A percentile compares a stretch with the other conserved stretches of the same genome.
Evolutionary conservation across 53 echinoderm and acorn worm genomes (phyloP).

Genomic region (Antedon mediterranea): DNA sequence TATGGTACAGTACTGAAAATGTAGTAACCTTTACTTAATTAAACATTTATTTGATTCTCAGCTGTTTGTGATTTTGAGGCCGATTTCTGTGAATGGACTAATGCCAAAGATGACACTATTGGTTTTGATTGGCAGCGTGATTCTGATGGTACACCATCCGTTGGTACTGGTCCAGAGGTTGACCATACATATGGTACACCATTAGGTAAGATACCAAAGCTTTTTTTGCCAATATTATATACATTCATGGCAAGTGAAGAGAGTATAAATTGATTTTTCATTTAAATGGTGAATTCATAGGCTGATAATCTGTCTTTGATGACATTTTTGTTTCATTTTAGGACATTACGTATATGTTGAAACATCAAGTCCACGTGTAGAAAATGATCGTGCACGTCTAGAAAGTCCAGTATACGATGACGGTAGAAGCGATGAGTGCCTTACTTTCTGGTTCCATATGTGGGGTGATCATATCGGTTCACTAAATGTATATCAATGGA

Average conservation of each 20-base stretch:
- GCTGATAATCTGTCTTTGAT: no score
- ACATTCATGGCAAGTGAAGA: no score
- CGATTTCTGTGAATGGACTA: constrained; percentile 67
- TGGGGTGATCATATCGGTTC: constrained; percentile 40
- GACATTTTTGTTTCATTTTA: no score
- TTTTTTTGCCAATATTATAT: no score
- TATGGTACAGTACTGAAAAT: no score
- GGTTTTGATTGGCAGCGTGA: constrained; percentile 76
- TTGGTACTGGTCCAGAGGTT: constrained; percentile 52
- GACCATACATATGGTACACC: constrained; percentile 69
- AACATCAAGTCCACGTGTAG: not conserved
- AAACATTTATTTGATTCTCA: not conserved
- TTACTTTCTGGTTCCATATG: constrained; percentile 77
- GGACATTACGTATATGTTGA: constrained; percentile 25
- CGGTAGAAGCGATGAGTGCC: constrained; percentile 27
- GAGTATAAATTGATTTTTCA: no score
- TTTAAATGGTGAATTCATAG: no score
- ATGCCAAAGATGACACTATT: constrained; percentile 40
- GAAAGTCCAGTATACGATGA: constrained; percentile 30
- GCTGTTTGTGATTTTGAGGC: constrained; percentile 64
- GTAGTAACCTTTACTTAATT: no score
- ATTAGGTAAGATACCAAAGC: constrained; percentile 23
- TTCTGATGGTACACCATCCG: constrained; percentile 15
- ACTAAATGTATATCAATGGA: constrained; percentile 60
- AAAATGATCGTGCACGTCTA: constrained; percentile 15